Base-by-base conservation (phyloP, 2,797 vertebrate species). In the Coregonus ussuriensis region DNA sequence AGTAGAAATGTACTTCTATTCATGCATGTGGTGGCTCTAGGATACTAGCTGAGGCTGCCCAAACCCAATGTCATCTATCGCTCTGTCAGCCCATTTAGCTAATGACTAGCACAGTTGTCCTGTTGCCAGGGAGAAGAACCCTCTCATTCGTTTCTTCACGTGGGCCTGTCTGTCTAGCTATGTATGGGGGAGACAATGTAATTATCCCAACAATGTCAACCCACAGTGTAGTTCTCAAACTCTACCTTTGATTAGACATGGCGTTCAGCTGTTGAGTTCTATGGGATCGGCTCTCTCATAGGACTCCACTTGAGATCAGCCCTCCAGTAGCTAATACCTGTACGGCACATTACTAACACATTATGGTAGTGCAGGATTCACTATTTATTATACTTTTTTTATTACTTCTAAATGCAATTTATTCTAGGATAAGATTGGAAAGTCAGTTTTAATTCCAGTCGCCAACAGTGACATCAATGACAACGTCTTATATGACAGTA, bases 161-260 rank as follows among this genome's bases (percentile, higher is more conserved):
- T 72, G 13, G 18, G 72, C 62, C 77, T 67, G 52, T 47, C 74
- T 62, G 18, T 18, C 15, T 62, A n/a, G 56, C 56, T 62, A 62
- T 21, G n/a, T 37, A 76, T 41, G 66, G 41, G 52, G 47, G 11
- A 47, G 53, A 73, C 68, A 72, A 73, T 47, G 6, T 51, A 71
- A 72, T 62, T 70, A 41, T 76, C 75, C 25, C 52, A 14, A 21
- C 71, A 68, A 69, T 80, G 75, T 80, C 79, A 69, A 31, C 37
- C 18, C 11, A 70, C 31, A 59, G 9, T 37, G 21, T 6, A 65
- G 3, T 59, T 73, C 53, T 54, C n/a, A 73, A 73, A 73, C 72
- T 41, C 13, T 21, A 14, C 4, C n/a, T 54, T 74, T 65, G 11
- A 65, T 74, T 47, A 65, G 13, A 66, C 9, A 65, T 74, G 16